Evolutionary conservation across 2,797 vertebrate species (phyloP), one percentile per base, ranked within the genome.

Genomic region (Carcharodon carcharias): DNA sequence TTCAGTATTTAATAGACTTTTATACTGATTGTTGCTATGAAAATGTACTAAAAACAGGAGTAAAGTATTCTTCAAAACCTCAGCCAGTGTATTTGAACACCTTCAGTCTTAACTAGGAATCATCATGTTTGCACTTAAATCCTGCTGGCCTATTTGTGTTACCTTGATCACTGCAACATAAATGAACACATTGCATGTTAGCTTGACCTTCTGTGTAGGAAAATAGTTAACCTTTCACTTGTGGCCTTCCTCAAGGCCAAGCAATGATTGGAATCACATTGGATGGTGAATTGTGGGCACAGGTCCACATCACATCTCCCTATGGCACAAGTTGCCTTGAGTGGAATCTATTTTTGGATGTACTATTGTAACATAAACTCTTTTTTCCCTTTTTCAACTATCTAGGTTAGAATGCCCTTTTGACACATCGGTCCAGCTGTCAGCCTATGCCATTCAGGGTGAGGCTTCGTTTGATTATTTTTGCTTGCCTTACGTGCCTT

Each of bases 361-460:
- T 96, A 23, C 3, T 35, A 21, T 96, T 97, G 96, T 45, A 11
- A 45, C 93, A 40, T 96, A 63, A 96, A 96, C 31, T 77, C 0
- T 71, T 71, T 21, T 54, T 97, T 16, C 96, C 97, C 71, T 97
- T 96, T 80, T 96, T 0, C 26, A 77, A 56, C 50, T 7, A 11
- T 45, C 82, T 97, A 99, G 99, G 96, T 97, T 99, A 96, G 99
- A 99, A 96, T 99, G 99, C 97, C 98, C 99, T 1, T 99, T 99
- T 97, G 99, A 99, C 71, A 99, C 98, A 14, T 98, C 98, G 0
- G 98, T 99, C 97, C 99, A 99, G 96, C 96, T 99, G 98, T 98
- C 99, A 95, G 98, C 99, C 96, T 99, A 99, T 96, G 98, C 98
- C 4, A 97, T 99, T 96, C 99, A 99, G 97, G 99, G 99, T 99